Evolutionary conservation across 2,797 vertebrate genomes (phyloP).

Genomic region (Anolis apletophallus): DNA sequence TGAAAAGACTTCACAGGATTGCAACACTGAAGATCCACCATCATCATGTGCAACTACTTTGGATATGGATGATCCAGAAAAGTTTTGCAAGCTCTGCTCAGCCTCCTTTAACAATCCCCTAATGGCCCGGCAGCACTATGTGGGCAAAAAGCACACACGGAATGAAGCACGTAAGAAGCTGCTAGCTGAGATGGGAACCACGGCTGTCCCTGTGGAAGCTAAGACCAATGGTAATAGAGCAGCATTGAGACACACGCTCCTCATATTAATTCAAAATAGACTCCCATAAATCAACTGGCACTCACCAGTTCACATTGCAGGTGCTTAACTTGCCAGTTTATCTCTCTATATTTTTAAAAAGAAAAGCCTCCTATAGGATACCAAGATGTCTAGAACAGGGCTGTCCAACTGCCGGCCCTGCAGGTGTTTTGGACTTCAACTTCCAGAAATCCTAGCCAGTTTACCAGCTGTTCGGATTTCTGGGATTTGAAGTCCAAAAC

Average conservation of each 20-base stretch:
- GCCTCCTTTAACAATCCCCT: conserved; percentile 84
- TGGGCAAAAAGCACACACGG: conserved; percentile 86
- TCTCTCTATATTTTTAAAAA: not conserved
- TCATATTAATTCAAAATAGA: not conserved
- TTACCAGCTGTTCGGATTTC: too few relatives aligned
- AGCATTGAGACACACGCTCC: conserved; percentile 6
- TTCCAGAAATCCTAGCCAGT: too few relatives aligned
- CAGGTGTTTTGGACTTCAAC: too few relatives aligned
- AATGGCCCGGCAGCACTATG: conserved; percentile 85
- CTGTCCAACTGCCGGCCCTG: too few relatives aligned
- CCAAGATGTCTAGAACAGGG: not conserved
- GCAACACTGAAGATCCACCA: conserved; percentile 42
- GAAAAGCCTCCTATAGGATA: not conserved
- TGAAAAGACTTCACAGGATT: conserved; percentile 53
- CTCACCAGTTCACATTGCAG: not conserved
- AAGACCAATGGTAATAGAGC: conserved; percentile 67
- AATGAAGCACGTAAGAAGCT: conserved; percentile 80
- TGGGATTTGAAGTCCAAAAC: too few relatives aligned
- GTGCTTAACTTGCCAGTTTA: not conserved
- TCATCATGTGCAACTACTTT: conserved; percentile 41
- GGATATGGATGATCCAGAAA: conserved; percentile 81
- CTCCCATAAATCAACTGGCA: not conserved
- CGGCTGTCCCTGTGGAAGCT: conserved; percentile 70
- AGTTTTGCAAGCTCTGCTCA: conserved; percentile 83
- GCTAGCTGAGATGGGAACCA: conserved; percentile 77